Percentiles rank a stretch among this genome's conserved stretches.
Evolutionary conservation across 2,797 vertebrate genomes (phyloP).

Genomic region (Pyrocephalus nanus): DNA sequence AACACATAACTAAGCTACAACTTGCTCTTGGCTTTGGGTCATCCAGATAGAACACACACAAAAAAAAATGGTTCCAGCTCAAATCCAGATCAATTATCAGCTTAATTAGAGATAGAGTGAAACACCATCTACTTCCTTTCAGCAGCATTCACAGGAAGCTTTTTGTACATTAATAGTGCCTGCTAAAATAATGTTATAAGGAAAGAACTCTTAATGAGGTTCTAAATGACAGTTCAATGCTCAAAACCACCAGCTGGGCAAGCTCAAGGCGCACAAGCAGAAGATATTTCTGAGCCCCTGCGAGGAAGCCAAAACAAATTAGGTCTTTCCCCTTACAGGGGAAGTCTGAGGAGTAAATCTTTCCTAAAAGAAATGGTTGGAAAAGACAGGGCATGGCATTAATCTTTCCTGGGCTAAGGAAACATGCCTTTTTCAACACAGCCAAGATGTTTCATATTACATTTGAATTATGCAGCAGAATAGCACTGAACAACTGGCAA

Average conservation of each 20-base stretch:
- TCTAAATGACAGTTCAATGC: not conserved
- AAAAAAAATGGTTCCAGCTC: not conserved
- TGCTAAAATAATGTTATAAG: not conserved
- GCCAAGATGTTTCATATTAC: constrained; percentile 21
- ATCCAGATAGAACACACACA: not conserved
- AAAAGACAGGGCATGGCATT: not conserved
- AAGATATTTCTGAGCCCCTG: not conserved
- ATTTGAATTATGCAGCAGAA: constrained; percentile 46
- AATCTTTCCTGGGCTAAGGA: not conserved
- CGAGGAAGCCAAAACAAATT: not conserved
- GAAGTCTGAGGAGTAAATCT: not conserved
- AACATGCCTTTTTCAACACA: not conserved
- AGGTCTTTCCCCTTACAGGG: not conserved
- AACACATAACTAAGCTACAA: not conserved
- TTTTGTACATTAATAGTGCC: not conserved
- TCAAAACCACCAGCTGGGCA: not conserved
- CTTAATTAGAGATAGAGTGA: not conserved
- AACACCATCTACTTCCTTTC: not conserved
- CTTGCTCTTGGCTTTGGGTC: not conserved
- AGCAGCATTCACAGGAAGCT: not conserved
- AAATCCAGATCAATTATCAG: not conserved
- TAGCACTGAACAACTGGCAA: not conserved
- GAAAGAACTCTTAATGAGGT: not conserved
- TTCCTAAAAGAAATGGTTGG: not conserved
- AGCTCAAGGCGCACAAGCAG: not conserved